A percentile compares a stretch with the other conserved stretches of the same genome.
phyloP scores from a whole-genome alignment of 2,888 invertebrate genomes.

The Ecdyonurus torrentis region DNA sequence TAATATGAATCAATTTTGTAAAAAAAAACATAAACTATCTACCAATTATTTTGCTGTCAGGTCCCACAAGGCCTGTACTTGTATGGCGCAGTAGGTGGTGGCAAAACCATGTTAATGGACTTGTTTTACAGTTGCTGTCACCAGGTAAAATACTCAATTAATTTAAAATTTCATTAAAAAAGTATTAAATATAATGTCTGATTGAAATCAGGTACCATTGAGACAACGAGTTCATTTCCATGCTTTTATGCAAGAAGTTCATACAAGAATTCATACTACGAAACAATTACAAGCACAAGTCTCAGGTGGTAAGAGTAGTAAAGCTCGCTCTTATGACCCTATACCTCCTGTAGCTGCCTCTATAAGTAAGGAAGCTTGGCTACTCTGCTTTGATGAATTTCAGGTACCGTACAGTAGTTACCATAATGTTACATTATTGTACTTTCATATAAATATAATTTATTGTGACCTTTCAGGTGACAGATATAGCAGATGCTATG shows the following conservation, averaged over 20 bases:
- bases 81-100: constrained; percentile 82
- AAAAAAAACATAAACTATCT: constrained; percentile 17
- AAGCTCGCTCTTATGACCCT: constrained; percentile 70
- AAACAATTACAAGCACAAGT: constrained; percentile 40
- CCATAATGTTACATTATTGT: too few species aligned
- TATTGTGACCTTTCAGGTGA: constrained; percentile 43
- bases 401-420: constrained; percentile 51
- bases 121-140: constrained; percentile 72
- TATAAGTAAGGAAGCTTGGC: constrained; percentile 72
- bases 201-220: constrained; percentile 24
- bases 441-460: background rate
- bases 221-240: constrained; percentile 87
- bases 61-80: constrained; percentile 71
- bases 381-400: constrained; percentile 96
- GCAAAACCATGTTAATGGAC: constrained; percentile 99
- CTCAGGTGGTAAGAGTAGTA: constrained; percentile 33
- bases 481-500: constrained; percentile 99
- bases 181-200: constrained; percentile 30
- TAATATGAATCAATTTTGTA: constrained; percentile 11
- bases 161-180: background rate
- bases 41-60: constrained; percentile 16
- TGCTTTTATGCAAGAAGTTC: constrained; percentile 94
- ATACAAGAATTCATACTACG: constrained; percentile 69
- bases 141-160: constrained; percentile 23
- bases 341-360: constrained; percentile 83